Base-by-base conservation (phyloP, 2,888 invertebrate genomes). In the Nomada ferruginata region DNA sequence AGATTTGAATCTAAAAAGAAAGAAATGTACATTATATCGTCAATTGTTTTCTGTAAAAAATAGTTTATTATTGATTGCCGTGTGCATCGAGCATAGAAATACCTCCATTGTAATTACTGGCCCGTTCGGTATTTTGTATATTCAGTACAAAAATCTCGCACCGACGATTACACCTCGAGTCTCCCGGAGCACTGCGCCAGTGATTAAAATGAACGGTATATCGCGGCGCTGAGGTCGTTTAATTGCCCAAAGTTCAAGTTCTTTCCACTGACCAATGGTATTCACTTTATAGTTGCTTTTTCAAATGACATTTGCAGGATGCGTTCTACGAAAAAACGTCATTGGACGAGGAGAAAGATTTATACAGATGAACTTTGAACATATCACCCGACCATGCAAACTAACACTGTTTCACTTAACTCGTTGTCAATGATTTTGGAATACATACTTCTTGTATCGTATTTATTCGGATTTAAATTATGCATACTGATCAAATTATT, bases 1-100 rank as follows among this genome's bases (percentile, higher is more conserved):
- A 83, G 29, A 94, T 88, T 90, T 94, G 94, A 82, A 94, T 91
- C 94, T 94, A 85, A 64, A 86, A 78, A 57, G 42, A 11, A 20
- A 10, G 9, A 7, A 63, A 83, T 68, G 29, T 83, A 74, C 65
- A 42, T 50, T 11, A 36, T 29, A 63, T 50, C 13, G 26, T 20
- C 11, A 9, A 15, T n/a, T 9, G 13, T 1, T 55, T 61, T 57
- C 10, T 11, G 20, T 10, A 1, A 15, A 2, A 20, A 20, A 3
- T 36, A 2, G 9, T 42, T 36, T 2, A 18, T 47, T 53, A 47
- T 7, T 42, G 11, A 20, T 26, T 53, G 23, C 15, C 11, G 1
- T 42, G 20, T 36, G 2, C 47, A 20, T 26, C 53, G 20, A 2
- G 13, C 44, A 20, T 23, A 42, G 59, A 69, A 68, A 66, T 83